phyloP scores from a whole-genome alignment of 2,888 invertebrate species.

The Amiota minor region DNA sequence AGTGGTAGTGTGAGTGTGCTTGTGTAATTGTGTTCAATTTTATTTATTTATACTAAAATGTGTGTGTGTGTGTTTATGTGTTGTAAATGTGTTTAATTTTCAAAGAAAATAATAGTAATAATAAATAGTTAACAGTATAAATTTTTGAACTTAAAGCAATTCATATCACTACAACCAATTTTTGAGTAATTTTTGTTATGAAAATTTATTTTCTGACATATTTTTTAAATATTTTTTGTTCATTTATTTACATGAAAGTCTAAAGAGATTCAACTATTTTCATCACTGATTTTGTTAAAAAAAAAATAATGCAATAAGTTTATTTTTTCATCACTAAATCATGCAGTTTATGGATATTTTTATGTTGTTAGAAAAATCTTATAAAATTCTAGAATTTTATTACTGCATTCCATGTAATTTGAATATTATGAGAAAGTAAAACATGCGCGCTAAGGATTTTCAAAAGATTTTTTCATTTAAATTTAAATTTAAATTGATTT shows the following conservation, averaged over 20 bases:
- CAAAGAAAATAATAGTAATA: neutral
- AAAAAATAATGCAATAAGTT: too few relatives aligned
- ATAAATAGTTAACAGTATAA: neutral
- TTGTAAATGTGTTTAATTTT: neutral
- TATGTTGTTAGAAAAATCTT: too few relatives aligned
- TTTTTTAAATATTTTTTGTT: neutral
- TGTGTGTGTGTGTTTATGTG: too few relatives aligned
- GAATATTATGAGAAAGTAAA: neutral
- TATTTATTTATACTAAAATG: neutral
- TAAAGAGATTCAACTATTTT: too few relatives aligned
- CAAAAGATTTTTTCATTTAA: neutral
- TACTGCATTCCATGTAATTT: neutral
- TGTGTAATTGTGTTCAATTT: too few relatives aligned
- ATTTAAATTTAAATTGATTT: neutral
- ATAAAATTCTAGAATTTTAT: neutral
- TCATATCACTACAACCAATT: constrained; percentile 70
- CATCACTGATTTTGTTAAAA: too few relatives aligned
- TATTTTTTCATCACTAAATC: neutral
- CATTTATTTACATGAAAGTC: too few relatives aligned
- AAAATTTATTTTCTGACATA: constrained; percentile 4
- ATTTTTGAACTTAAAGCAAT: constrained; percentile 38
- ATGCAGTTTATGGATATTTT: constrained; percentile 4
- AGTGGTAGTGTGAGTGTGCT: neutral
- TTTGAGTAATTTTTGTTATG: constrained; percentile 56
- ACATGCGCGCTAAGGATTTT: neutral